Evolutionary conservation across 2,113 vertebrate species (phyloP).

Genomic region (Theristicus caerulescens): DNA sequence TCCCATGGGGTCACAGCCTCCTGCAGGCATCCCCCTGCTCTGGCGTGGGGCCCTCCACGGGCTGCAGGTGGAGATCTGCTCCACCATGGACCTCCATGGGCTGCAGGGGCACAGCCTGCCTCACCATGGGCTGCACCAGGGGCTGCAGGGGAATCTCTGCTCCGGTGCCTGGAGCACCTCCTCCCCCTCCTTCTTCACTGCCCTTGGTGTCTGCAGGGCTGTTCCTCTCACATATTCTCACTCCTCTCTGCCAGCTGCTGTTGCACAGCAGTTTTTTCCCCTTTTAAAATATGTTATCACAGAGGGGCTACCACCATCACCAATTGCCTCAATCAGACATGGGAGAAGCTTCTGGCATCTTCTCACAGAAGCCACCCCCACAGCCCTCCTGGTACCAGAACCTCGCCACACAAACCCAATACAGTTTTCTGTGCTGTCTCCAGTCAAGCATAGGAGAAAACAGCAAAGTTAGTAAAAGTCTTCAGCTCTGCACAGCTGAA

Average conservation of each 20-base stretch:
- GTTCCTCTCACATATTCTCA: no score
- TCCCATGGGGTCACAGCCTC: neutral
- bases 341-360: neutral
- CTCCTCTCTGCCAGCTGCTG: neutral
- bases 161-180: neutral
- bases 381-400: neutral
- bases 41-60: accelerated
- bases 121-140: accelerated
- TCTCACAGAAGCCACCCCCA: neutral
- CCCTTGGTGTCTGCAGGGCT: neutral
- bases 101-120: neutral
- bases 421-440: neutral
- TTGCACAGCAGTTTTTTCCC: accelerated
- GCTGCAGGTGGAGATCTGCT: neutral
- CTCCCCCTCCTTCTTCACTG: neutral
- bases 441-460: neutral
- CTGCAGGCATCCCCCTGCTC: neutral
- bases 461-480: neutral
- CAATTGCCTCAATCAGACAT: neutral
- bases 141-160: neutral
- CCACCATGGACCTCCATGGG: accelerated
- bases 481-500: neutral
- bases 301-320: accelerated
- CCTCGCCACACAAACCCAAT: neutral
- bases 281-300: neutral